A percentile compares a stretch with the other conserved stretches of the same genome.
Conservation (phyloP, 2,888 invertebrate genomes). For the Drosophila infuscata region DNA sequence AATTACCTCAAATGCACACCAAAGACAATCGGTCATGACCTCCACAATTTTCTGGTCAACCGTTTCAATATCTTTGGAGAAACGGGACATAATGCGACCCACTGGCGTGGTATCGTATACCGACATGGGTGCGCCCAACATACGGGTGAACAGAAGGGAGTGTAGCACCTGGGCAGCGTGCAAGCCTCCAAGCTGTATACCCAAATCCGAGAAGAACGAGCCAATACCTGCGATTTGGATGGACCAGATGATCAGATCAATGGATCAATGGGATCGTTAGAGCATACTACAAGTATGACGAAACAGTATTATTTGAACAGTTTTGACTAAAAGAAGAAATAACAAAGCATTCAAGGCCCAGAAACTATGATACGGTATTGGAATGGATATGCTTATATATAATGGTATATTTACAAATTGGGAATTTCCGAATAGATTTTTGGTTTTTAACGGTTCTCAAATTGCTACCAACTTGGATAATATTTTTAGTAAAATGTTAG, state of each 20-base stretch:
- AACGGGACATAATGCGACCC: constrained; percentile 87
- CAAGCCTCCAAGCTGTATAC: constrained; percentile 87
- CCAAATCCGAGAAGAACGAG: constrained; percentile 89
- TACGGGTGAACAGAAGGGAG: constrained; percentile 84
- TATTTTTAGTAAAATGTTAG: constrained; percentile 40
- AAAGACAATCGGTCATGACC: constrained; percentile 86
- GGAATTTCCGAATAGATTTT: background rate
- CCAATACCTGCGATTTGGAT: constrained; percentile 87
- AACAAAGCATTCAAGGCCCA: constrained; percentile 33
- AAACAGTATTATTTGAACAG: constrained; percentile 15
- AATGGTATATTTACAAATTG: constrained; percentile 14
- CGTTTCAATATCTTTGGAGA: constrained; percentile 86
- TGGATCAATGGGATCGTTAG: constrained; percentile 2
- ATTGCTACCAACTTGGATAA: constrained; percentile 47
- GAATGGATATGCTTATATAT: constrained; percentile 9
- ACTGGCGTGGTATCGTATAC: constrained; percentile 88
- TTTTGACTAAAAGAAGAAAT: constrained; percentile 13
- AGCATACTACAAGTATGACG: constrained; percentile 9
- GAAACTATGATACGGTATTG: constrained; percentile 18
- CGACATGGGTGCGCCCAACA: constrained; percentile 86
- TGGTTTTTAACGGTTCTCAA: constrained; percentile 26
- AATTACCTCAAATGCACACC: constrained; percentile 87
- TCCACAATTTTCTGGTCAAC: constrained; percentile 85
- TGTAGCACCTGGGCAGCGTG: constrained; percentile 83
- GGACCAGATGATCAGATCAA: constrained; percentile 19